These are phyloP conservation scores for Hoplodrina ambigua DNA, from an alignment of 2,888 invertebrate species.

Conservation along the genomic window DNA sequence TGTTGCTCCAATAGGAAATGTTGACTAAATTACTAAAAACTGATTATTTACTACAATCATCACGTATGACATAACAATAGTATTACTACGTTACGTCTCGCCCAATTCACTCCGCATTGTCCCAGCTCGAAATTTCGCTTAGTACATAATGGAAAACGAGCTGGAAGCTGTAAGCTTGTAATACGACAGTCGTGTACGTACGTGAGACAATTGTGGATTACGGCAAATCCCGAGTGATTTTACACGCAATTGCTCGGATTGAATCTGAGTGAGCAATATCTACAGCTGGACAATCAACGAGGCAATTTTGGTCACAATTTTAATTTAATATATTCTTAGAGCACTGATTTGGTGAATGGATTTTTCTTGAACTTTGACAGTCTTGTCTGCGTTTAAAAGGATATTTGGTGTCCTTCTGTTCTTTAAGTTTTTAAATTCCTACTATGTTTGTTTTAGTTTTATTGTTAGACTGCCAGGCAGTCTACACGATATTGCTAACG, in stretches of 20 bases:
- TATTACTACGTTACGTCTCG: slow-evolving; percentile 8
- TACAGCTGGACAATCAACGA: slow-evolving; percentile 44
- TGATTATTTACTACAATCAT: too few relatives aligned
- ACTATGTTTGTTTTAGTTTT: not conserved
- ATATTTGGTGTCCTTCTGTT: not conserved
- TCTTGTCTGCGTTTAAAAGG: not conserved
- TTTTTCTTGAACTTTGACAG: not conserved
- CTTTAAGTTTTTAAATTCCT: not conserved
- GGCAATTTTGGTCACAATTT: slow-evolving; percentile 40
- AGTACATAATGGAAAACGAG: slow-evolving; percentile 55
- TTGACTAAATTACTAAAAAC: not conserved
- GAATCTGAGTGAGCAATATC: slow-evolving; percentile 55
- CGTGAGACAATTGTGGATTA: slow-evolving; percentile 55
- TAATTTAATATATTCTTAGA: slow-evolving; percentile 5
- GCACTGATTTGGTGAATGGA: not conserved
- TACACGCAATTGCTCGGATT: slow-evolving; percentile 59
- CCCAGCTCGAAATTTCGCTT: slow-evolving; percentile 41
- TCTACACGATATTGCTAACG: not conserved
- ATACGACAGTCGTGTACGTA: slow-evolving; percentile 45
- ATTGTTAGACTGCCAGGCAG: not conserved
- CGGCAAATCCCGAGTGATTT: slow-evolving; percentile 45
- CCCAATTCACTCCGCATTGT: slow-evolving; percentile 27
- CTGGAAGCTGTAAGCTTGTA: slow-evolving; percentile 56
- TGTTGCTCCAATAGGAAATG: not conserved
- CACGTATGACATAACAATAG: not conserved